phyloP scores from a whole-genome alignment of 2,888 invertebrate species.

The Scaeva pyrastri region DNA sequence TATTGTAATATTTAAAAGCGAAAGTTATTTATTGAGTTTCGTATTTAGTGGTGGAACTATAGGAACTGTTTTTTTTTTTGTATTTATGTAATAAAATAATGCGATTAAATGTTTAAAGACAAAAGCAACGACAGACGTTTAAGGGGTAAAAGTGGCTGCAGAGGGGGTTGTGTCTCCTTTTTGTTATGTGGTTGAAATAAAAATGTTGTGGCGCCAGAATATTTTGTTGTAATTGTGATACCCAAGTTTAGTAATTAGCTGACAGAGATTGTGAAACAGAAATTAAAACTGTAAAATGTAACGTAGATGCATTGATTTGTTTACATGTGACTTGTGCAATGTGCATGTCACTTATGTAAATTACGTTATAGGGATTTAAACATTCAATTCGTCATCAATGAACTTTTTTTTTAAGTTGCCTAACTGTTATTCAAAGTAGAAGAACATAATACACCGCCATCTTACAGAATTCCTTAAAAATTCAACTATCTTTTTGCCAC shows the following conservation, averaged over 20 bases:
- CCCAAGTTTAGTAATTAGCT: constrained; percentile 54
- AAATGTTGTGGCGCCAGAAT: constrained; percentile 59
- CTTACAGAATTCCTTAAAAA: not conserved
- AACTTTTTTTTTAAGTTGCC: too few relatives aligned
- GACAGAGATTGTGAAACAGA: constrained; percentile 9
- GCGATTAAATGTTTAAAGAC: constrained; percentile 45
- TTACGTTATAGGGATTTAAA: not conserved
- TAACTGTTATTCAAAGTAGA: too few relatives aligned
- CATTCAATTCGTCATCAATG: too few relatives aligned
- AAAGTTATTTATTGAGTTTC: constrained; percentile 60
- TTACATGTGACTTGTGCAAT: too few relatives aligned
- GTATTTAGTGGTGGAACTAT: constrained; percentile 28
- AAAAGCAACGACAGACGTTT: too few relatives aligned
- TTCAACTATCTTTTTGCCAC: not conserved
- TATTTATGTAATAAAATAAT: constrained; percentile 61
- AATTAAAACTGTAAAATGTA: not conserved
- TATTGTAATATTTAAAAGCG: constrained; percentile 56
- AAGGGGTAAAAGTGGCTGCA: not conserved
- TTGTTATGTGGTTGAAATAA: constrained; percentile 32
- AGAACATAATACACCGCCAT: not conserved
- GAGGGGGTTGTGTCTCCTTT: not conserved
- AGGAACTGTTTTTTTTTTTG: constrained; percentile 26
- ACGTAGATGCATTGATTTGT: too few relatives aligned
- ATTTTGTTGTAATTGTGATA: constrained; percentile 45
- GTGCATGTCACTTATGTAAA: not conserved